Percentiles rank a stretch among this genome's conserved stretches.
phyloP scores from a whole-genome alignment of 2,113 vertebrate species.

The Meriones unguiculatus region DNA sequence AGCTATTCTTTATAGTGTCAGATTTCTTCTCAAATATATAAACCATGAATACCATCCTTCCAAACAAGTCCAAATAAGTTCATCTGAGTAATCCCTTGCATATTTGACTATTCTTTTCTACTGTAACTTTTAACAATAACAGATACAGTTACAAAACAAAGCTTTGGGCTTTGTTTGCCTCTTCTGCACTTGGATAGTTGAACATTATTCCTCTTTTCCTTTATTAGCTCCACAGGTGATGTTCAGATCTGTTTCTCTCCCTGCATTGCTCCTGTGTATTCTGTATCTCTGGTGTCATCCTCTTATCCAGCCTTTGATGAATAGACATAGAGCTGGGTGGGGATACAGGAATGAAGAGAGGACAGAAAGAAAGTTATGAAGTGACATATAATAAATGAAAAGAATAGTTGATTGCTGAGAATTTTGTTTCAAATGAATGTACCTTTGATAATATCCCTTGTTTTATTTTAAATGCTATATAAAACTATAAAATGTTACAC shows the following conservation, averaged over 20 bases:
- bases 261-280: not conserved
- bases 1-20: not conserved
- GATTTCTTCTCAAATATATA: not conserved
- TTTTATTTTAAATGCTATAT: constrained; percentile 29
- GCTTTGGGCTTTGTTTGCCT: not conserved
- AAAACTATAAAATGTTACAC: not conserved
- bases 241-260: not conserved
- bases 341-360: accelerated
- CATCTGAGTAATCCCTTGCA: not conserved
- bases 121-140: not conserved
- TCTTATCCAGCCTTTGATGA: not conserved
- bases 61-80: not conserved
- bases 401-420: not conserved
- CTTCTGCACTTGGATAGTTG: not conserved
- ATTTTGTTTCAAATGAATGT: constrained; percentile 37
- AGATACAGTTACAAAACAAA: no score
- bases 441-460: not conserved
- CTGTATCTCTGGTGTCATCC: not conserved
- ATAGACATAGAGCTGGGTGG: not conserved
- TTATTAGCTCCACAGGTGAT: not conserved
- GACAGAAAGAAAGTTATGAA: not conserved
- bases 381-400: not conserved
- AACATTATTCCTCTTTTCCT: not conserved
- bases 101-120: not conserved
- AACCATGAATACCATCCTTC: not conserved